Conservation (phyloP, 2,113 vertebrate genomes). For the Brachypteracias leptosomus region DNA sequence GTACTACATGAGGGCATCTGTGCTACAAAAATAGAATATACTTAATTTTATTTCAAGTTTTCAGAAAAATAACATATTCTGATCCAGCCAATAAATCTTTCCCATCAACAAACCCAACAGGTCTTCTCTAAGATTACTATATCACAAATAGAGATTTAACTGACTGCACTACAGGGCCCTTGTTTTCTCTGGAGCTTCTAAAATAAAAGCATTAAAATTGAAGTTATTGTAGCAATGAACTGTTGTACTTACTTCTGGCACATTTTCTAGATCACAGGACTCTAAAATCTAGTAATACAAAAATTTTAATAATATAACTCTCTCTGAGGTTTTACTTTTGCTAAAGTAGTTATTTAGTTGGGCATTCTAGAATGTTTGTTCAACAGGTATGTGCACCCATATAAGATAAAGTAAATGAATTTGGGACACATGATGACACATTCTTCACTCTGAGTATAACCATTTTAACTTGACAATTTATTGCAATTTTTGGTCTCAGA, state of each 20-base stretch:
- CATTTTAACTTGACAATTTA: neutral
- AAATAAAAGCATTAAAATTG: neutral
- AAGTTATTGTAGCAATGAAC: neutral
- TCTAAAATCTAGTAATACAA: neutral
- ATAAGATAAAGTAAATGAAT: neutral
- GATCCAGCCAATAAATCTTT: neutral
- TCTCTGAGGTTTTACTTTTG: neutral
- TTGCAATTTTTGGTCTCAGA: neutral
- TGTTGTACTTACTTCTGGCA: neutral
- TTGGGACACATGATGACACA: neutral
- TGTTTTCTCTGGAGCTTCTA: neutral
- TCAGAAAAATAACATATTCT: neutral
- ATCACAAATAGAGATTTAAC: neutral
- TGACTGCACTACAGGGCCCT: neutral
- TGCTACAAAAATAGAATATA: neutral
- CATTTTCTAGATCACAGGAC: neutral
- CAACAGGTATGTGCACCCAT: neutral
- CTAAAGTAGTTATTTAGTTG: neutral
- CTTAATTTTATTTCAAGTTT: neutral
- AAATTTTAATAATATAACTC: neutral
- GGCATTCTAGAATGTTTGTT: neutral
- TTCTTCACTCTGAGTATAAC: neutral
- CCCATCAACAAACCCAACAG: neutral
- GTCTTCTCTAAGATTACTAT: neutral
- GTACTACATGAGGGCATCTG: neutral